A percentile compares a stretch with the other conserved stretches of the same genome.
Evolutionary conservation across 37 sponge, comb jelly and placozoan genomes (phyloP).

Genomic region (Halisarca cf. caerulea): DNA sequence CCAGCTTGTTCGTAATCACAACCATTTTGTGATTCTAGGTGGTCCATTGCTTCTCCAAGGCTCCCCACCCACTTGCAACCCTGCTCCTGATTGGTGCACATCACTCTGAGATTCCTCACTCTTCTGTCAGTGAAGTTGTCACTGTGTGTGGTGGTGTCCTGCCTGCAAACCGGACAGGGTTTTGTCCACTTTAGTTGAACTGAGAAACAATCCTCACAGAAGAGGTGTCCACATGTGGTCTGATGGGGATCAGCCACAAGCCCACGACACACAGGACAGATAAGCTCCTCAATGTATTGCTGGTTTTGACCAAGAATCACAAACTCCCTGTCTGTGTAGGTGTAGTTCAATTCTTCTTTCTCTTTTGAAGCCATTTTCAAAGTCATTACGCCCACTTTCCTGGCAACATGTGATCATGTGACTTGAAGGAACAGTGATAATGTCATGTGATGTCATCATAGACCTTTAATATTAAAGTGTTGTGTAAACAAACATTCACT

Average conservation of each 20-base stretch:
- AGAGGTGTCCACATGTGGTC: slow-evolving; percentile 25
- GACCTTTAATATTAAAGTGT: no score
- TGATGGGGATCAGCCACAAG: not conserved
- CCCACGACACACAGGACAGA: not conserved
- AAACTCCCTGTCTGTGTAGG: not conserved
- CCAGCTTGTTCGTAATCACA: not conserved
- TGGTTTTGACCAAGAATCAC: not conserved
- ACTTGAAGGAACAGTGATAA: no score
- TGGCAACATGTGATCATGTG: no score
- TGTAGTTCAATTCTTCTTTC: not conserved
- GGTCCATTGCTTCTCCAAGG: not conserved
- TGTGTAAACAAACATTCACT: no score
- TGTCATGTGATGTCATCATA: slow-evolving; percentile 45
- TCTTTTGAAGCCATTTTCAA: not conserved
- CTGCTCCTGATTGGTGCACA: not conserved
- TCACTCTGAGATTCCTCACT: not conserved
- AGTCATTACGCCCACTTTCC: no score
- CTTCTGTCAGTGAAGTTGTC: not conserved
- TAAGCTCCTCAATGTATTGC: not conserved
- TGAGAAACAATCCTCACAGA: not conserved
- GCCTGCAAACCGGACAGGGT: not conserved
- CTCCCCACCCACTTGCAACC: slow-evolving; percentile 4
- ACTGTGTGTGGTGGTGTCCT: not conserved
- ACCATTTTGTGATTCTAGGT: not conserved
- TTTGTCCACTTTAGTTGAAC: no score